Evolutionary conservation across 1,140 invertebrate species (phyloP).

Genomic region (Teleopsis dalmanni): DNA sequence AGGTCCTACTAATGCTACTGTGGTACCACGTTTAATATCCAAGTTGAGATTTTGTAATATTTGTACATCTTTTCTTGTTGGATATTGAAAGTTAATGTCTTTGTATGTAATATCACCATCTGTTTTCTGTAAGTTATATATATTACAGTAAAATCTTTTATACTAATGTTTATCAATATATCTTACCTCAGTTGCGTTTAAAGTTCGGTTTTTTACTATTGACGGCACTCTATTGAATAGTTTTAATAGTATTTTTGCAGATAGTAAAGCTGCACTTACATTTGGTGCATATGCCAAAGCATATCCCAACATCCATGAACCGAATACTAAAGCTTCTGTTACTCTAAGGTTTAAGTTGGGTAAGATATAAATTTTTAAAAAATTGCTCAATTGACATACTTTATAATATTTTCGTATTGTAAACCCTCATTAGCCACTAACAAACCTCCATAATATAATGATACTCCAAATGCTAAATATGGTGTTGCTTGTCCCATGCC

Average conservation of each 20-base stretch:
- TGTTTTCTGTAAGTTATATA: constrained; percentile 47
- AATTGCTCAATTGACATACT: constrained; percentile 51
- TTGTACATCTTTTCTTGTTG: constrained; percentile 59
- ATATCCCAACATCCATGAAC: constrained; percentile 80
- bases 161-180: no score
- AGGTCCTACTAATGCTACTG: constrained; percentile 70
- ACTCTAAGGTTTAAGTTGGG: no score
- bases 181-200: constrained; percentile 42
- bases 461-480: constrained; percentile 76
- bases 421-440: constrained; percentile 54
- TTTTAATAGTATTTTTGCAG: constrained; percentile 64
- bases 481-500: constrained; percentile 55
- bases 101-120: constrained; percentile 64
- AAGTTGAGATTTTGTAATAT: constrained; percentile 66
- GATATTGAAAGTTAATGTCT: constrained; percentile 70
- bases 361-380: no score
- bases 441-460: constrained; percentile 56
- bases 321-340: constrained; percentile 77
- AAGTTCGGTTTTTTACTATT: constrained; percentile 48
- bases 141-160: no score
- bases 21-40: constrained; percentile 68
- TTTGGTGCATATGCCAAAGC: constrained; percentile 79
- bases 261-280: constrained; percentile 72
- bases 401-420: constrained; percentile 67
- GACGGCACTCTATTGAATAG: constrained; percentile 53